A percentile compares a stretch with the other conserved stretches of the same genome.
These are phyloP conservation scores for Scolopax mira DNA, from an alignment of 2,113 vertebrate species.

Conservation along the genomic window DNA sequence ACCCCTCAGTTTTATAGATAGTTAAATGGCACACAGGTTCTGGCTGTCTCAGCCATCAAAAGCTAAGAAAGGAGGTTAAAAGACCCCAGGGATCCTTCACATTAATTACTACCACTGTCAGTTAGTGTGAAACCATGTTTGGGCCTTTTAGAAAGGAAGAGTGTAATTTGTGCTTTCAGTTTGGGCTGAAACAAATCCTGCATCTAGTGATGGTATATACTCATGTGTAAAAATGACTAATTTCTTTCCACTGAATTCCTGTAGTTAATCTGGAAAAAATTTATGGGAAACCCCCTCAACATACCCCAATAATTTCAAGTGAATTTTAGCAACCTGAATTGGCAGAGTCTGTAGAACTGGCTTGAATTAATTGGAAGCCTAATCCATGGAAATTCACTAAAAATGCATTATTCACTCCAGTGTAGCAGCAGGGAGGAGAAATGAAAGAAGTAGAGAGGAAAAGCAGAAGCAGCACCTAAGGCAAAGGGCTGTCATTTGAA, in stretches of 20 bases:
- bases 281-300: background rate
- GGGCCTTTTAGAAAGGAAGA: slow-evolving; percentile 4
- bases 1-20: slow-evolving; percentile 32
- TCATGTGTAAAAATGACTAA: background rate
- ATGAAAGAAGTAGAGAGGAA: slow-evolving; percentile 53
- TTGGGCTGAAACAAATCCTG: background rate
- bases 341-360: slow-evolving; percentile 46
- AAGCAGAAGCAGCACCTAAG: slow-evolving; percentile 60
- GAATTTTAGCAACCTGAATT: slow-evolving; percentile 33
- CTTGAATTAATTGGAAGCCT: slow-evolving; percentile 63
- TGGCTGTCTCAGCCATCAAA: slow-evolving; percentile 48
- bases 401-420: slow-evolving; percentile 60
- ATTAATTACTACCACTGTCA: slow-evolving; percentile 55
- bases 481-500: slow-evolving; percentile 63
- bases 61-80: slow-evolving; percentile 61
- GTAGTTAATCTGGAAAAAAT: slow-evolving; percentile 11
- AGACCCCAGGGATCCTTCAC: slow-evolving; percentile 42
- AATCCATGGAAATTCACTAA: slow-evolving; percentile 50
- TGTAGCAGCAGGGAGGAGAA: slow-evolving; percentile 63
- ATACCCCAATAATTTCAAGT: background rate
- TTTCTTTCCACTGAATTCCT: slow-evolving; percentile 28
- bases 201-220: background rate
- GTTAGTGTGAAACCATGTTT: slow-evolving; percentile 42
- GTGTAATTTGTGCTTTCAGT: slow-evolving; percentile 30
- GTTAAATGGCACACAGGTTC: slow-evolving; percentile 49